Conservation (phyloP, 2,113 vertebrate species). For the Strix uralensis region DNA sequence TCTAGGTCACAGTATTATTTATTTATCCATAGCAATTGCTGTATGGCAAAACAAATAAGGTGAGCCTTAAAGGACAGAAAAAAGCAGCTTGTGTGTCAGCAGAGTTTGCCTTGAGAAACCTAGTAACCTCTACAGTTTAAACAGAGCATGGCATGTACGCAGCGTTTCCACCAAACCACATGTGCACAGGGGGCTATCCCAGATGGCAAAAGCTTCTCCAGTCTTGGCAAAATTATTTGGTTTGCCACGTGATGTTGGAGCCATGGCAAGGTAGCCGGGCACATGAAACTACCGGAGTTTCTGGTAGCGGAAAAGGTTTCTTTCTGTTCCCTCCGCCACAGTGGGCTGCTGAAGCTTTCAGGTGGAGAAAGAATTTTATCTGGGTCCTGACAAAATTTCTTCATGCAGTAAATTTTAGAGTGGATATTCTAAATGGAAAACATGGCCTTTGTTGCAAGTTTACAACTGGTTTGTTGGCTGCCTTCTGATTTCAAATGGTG, state of each 20-base stretch:
- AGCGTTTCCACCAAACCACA: fast-evolving
- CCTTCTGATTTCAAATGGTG: background rate
- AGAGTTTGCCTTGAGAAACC: background rate
- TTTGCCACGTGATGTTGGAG: background rate
- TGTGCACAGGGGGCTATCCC: background rate
- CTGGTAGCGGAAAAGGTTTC: background rate
- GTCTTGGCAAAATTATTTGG: background rate
- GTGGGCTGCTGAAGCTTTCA: background rate
- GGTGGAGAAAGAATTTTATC: background rate
- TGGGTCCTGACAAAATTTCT: background rate
- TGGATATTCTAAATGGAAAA: background rate
- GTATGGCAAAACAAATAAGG: background rate
- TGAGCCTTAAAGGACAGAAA: background rate
- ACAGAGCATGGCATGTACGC: background rate
- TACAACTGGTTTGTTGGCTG: background rate
- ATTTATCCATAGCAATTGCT: background rate
- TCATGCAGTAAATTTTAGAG: background rate
- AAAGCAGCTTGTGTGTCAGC: background rate
- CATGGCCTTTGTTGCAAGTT: background rate
- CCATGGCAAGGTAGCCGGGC: background rate
- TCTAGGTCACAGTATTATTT: background rate
- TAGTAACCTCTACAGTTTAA: background rate
- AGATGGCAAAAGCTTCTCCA: background rate
- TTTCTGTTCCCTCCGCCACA: background rate
- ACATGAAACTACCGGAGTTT: background rate